Evolutionary conservation across 2,113 vertebrate genomes (phyloP).

Genomic region (Sinocyclocheilus rhinocerous): DNA sequence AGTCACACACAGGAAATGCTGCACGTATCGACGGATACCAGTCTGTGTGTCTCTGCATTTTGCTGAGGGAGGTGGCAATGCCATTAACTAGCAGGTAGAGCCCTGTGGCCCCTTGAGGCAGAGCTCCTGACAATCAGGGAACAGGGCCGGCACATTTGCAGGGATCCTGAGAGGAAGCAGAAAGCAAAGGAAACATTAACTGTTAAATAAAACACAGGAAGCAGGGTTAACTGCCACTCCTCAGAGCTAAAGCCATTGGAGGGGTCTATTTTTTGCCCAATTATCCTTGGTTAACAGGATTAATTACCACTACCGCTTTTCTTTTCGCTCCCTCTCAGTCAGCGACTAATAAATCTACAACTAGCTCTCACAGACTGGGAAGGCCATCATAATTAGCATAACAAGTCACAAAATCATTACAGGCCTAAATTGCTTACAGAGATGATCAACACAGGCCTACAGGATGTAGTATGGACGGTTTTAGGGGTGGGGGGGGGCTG

Average conservation of each 20-base stretch:
- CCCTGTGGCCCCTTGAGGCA: slow-evolving; percentile 75
- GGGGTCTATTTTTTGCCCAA: slow-evolving; percentile 77
- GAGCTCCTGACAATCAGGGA: slow-evolving; percentile 81
- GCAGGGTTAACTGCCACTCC: slow-evolving; percentile 76
- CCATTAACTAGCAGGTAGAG: slow-evolving; percentile 17
- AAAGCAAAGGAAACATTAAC: slow-evolving; percentile 84
- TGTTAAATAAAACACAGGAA: slow-evolving; percentile 85
- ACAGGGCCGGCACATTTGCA: slow-evolving; percentile 86
- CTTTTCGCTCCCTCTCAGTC: slow-evolving; percentile 71
- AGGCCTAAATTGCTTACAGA: slow-evolving; percentile 70
- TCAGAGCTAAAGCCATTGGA: slow-evolving; percentile 74
- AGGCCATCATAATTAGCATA: slow-evolving; percentile 73
- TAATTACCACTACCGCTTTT: slow-evolving; percentile 79
- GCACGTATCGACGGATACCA: neutral
- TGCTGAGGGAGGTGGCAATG: neutral
- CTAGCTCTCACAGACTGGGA: slow-evolving; percentile 66
- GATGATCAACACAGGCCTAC: slow-evolving; percentile 69
- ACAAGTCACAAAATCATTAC: slow-evolving; percentile 74
- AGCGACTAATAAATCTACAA: slow-evolving; percentile 78
- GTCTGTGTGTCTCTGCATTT: neutral
- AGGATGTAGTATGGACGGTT: slow-evolving; percentile 71
- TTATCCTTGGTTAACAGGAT: slow-evolving; percentile 82
- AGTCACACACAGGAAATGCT: slow-evolving; percentile 13
- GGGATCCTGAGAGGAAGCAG: slow-evolving; percentile 89
- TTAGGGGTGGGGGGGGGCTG: slow-evolving; percentile 46